Evolutionary conservation across 2,113 vertebrate species (phyloP).

Genomic region (Sardina pilchardus): DNA sequence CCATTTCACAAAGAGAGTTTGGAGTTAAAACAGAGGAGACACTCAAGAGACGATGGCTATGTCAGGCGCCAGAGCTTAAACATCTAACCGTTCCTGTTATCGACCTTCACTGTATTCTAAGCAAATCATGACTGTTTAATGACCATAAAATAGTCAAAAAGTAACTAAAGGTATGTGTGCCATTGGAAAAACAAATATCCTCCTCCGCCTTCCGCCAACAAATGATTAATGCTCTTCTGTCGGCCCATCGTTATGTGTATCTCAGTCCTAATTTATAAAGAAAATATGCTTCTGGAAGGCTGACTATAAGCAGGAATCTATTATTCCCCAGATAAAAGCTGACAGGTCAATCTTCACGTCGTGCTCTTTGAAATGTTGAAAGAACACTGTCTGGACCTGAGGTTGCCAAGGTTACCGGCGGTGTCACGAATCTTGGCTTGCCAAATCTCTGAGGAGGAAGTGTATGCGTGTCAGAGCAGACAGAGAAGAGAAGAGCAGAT

Average conservation of each 20-base stretch:
- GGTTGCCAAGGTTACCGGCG: slow-evolving; percentile 63
- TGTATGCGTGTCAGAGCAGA: slow-evolving; percentile 47
- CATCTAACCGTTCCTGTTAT: slow-evolving; percentile 21
- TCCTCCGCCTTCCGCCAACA: background rate
- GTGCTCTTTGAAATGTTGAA: background rate
- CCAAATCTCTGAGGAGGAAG: slow-evolving; percentile 31
- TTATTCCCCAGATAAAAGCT: slow-evolving; percentile 42
- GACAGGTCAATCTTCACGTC: slow-evolving; percentile 48
- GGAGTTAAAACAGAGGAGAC: background rate
- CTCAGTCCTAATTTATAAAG: background rate
- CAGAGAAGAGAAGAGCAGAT: background rate
- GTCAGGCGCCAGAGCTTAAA: slow-evolving; percentile 27
- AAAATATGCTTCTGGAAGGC: slow-evolving; percentile 13
- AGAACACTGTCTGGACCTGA: slow-evolving; percentile 25
- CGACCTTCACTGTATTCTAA: background rate
- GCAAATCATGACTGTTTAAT: background rate
- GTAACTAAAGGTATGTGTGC: background rate
- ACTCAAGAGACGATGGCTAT: background rate
- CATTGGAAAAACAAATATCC: background rate
- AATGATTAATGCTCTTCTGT: background rate
- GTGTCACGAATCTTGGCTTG: slow-evolving; percentile 44
- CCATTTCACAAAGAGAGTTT: background rate
- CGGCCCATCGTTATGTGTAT: background rate
- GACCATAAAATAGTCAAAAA: background rate
- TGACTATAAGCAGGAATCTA: background rate